These are phyloP conservation scores for Wasmannia auropunctata DNA, from an alignment of 1,140 invertebrate genomes.

Conservation along the genomic window DNA sequence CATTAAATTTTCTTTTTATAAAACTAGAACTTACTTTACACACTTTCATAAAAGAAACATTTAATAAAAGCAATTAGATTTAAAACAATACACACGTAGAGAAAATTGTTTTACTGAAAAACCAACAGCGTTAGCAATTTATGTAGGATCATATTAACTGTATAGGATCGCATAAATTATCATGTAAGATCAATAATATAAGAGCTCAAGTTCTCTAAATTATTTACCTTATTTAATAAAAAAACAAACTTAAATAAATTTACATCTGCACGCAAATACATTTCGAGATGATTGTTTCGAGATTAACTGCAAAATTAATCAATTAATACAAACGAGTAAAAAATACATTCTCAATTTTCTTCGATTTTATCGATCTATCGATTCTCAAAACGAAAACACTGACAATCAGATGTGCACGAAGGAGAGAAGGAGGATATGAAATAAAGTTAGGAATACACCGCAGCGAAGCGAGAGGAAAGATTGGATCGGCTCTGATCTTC, in stretches of 20 bases:
- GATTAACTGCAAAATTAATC: neutral
- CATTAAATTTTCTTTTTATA: conserved; percentile 30
- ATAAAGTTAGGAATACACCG: conserved; percentile 38
- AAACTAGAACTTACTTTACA: neutral
- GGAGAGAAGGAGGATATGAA: neutral
- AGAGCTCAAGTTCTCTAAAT: neutral
- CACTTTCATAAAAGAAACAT: conserved; percentile 8
- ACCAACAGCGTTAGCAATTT: neutral
- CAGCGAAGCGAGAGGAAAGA: conserved; percentile 28
- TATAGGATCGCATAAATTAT: neutral
- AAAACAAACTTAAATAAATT: neutral
- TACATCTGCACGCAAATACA: neutral
- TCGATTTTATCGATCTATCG: neutral
- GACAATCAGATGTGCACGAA: conserved; percentile 7
- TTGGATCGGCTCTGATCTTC: conserved; percentile 55
- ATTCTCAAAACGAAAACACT: neutral
- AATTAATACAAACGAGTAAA: neutral
- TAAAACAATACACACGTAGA: neutral
- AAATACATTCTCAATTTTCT: neutral
- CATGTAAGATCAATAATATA: neutral
- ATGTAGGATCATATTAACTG: neutral
- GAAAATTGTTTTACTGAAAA: neutral
- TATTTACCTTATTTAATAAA: neutral
- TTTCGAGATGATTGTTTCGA: neutral
- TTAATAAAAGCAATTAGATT: conserved; percentile 22